A percentile compares a stretch with the other conserved stretches of the same genome.
These are phyloP conservation scores for Palloptera scutellata DNA, from an alignment of 2,888 invertebrate genomes.

Conservation along the genomic window DNA sequence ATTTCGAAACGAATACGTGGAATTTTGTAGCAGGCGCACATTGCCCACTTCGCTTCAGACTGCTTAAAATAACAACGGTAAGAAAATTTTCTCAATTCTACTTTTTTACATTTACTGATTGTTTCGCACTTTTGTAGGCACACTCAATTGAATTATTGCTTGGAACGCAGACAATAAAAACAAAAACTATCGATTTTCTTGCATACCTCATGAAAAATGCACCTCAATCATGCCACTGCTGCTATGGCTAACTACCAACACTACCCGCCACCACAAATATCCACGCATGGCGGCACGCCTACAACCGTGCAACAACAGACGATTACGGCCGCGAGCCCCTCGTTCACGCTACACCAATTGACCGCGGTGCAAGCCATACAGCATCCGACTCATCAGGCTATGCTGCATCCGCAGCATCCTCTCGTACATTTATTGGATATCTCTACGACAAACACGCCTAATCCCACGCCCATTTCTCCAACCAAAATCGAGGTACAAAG, in stretches of 20 bases:
- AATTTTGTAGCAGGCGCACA: slow-evolving; percentile 42
- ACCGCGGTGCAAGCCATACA: slow-evolving; percentile 60
- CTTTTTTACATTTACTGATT: slow-evolving; percentile 11
- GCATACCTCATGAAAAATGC: slow-evolving; percentile 58
- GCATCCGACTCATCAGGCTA: slow-evolving; percentile 59
- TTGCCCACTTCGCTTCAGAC: slow-evolving; percentile 47
- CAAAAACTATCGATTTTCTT: slow-evolving; percentile 36
- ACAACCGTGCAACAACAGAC: slow-evolving; percentile 54
- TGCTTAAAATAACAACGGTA: slow-evolving; percentile 51
- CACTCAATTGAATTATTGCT: slow-evolving; percentile 31
- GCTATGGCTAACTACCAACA: slow-evolving; percentile 60
- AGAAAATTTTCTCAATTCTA: slow-evolving; percentile 29
- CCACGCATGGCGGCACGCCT: slow-evolving; percentile 47
- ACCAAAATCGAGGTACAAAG: slow-evolving; percentile 57
- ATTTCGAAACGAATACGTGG: slow-evolving; percentile 46
- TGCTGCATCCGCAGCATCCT: slow-evolving; percentile 59
- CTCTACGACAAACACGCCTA: slow-evolving; percentile 53
- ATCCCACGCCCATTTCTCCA: slow-evolving; percentile 55
- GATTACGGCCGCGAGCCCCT: slow-evolving; percentile 52
- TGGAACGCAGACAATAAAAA: slow-evolving; percentile 48
- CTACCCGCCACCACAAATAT: slow-evolving; percentile 56
- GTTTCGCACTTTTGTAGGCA: slow-evolving; percentile 23
- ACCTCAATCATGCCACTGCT: slow-evolving; percentile 60
- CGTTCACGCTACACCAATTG: slow-evolving; percentile 56
- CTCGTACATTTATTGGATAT: slow-evolving; percentile 58